Base-by-base conservation (phyloP, 2,888 invertebrate species). In the Ommatoiulus sabulosus region DNA sequence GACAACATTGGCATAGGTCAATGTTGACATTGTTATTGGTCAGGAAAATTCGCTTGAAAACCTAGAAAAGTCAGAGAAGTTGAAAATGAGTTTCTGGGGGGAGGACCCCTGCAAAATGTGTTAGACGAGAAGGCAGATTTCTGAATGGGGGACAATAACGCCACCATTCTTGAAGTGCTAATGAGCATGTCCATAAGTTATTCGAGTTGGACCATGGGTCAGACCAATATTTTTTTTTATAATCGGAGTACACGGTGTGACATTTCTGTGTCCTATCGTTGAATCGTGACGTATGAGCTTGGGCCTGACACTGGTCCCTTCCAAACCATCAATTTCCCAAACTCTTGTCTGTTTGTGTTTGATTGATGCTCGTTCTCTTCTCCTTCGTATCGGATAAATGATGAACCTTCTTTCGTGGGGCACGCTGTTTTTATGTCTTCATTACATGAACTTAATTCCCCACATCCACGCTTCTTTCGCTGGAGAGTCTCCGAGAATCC, bases 371-470 rank as follows among this genome's bases (percentile, higher is more conserved):
- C 72, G 72, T 24, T 72, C 24, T 24, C 72, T 63, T 63, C 20
- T 15, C 63, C 63, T 63, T 63, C 20, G 24, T 72, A 72, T 72
- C 72, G 72, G 72, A 72, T 72, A 72, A 72, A 20, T 10, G 24
- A 20, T 72, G 72, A 72, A 72, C 72, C 20, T 72, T 24, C 72
- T 72, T 24, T 20, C 63, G 8, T 63, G 15, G 63, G 63, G 63
- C 63, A 63, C 8, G 24, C 72, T 72, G 72, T 72, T 72, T 72
- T 72, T 72, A 72, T 72, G 72, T 72, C 72, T 72, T 72, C 72
- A 72, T 72, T 72, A 72, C 24, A 72, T 72, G 72, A 72, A 72
- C 8, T 72, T 72, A 72, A 72, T 72, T 72, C 72, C 72, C 24
- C 5, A 20, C 72, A 72, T 6, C 72, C n/a, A n/a, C n/a, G 72